Conservation (phyloP, 2,888 invertebrate genomes). For the Lasioglossum vierecki region DNA sequence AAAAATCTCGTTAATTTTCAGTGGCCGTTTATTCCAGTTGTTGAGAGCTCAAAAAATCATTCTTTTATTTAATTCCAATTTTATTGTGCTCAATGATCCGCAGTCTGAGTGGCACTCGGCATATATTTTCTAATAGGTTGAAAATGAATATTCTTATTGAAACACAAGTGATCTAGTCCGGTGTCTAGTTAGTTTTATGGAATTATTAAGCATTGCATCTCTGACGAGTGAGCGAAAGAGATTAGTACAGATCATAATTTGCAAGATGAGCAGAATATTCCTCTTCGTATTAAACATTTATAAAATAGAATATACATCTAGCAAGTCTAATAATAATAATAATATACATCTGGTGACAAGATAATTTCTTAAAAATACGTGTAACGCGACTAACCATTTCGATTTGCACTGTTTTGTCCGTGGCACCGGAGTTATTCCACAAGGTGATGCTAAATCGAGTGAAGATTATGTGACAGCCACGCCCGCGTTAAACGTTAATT, state of each 20-base stretch:
- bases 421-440: neutral
- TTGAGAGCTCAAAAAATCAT: neutral
- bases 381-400: neutral
- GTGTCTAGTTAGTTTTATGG: too few species aligned
- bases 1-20: neutral
- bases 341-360: neutral
- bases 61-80: neutral
- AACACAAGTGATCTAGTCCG: too few species aligned
- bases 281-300: neutral
- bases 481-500: constrained; percentile 4
- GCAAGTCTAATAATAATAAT: neutral
- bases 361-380: neutral
- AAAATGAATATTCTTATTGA: too few species aligned
- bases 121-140: too few species aligned
- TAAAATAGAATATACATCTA: neutral
- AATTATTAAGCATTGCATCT: neutral
- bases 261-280: neutral
- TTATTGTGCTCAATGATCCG: neutral
- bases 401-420: neutral
- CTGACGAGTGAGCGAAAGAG: neutral
- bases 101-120: neutral
- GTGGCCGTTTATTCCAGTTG: neutral
- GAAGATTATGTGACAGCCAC: neutral
- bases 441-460: neutral
- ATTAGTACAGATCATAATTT: neutral